Base-by-base conservation (phyloP, 2,888 invertebrate species). In the Rosalia funebris region DNA sequence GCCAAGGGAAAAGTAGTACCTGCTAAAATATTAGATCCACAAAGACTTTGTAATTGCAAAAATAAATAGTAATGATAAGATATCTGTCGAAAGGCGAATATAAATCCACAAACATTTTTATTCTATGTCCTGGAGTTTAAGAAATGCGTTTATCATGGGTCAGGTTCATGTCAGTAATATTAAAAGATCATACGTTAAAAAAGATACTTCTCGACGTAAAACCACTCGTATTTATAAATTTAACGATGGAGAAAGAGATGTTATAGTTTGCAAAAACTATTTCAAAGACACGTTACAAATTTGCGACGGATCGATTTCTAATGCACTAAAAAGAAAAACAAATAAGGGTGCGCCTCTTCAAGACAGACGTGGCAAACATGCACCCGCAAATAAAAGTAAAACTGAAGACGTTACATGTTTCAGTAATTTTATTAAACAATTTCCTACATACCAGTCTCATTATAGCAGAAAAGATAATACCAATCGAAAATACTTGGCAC, bases 331-430 rank as follows among this genome's bases (percentile, higher is more conserved):
- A 31, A n/a, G n/a, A n/a, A n/a, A n/a, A n/a, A n/a, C n/a, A n/a
- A n/a, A n/a, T n/a, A n/a, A n/a, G n/a, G n/a, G 34, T 34, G 32
- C 31, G 15, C 10, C 48, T 25, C 34, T 14, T 36, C 20, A 20
- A n/a, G 34, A 48, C 12, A 48, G 36, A 48, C 20, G 48, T 25
- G 48, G 48, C 34, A 48, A 48, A 48, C 48, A 48, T 34, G 15
- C 34, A 36, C 11, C 48, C 16, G 20, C 50, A 17, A 50, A 36
- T 14, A 50, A 50, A 32, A 32, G 32, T 32, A 32, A 32, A 32
- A 32, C 32, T 32, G 32, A 32, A 32, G 32, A 32, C 32, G 32
- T 32, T 32, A 32, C 32, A 32, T 4, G 11, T 32, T 32, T 32
- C n/a, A n/a, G 32, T 32, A 32, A 32, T 32, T 32, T 32, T 32